phyloP scores from a whole-genome alignment of 2,113 vertebrate genomes.

The Ginglymostoma cirratum region DNA sequence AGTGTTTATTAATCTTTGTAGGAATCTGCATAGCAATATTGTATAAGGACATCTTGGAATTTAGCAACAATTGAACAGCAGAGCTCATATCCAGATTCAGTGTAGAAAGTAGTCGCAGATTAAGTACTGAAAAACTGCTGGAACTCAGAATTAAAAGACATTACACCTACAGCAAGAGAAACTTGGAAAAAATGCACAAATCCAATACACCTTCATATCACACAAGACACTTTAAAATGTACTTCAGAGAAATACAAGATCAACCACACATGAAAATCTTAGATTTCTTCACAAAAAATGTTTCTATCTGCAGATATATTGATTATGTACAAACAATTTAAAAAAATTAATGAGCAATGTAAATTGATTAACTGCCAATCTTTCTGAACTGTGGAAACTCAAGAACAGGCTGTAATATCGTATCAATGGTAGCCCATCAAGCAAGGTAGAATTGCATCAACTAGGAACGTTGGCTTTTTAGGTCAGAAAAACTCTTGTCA shows the following conservation, averaged over 20 bases:
- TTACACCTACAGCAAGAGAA: neutral
- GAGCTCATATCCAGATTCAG: neutral
- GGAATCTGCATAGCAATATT: neutral
- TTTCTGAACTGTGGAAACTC: neutral
- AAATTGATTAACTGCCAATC: neutral
- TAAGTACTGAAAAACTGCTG: neutral
- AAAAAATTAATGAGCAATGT: neutral
- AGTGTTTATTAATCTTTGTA: neutral
- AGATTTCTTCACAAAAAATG: neutral
- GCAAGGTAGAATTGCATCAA: neutral
- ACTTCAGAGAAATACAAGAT: neutral
- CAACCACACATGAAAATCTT: neutral
- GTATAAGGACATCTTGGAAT: neutral
- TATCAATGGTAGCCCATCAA: neutral
- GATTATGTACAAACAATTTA: neutral
- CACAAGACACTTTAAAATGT: neutral
- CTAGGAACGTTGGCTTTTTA: neutral
- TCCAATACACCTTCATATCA: neutral
- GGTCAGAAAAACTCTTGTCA: neutral
- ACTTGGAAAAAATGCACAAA: neutral
- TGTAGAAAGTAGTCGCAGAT: neutral
- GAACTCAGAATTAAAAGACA: neutral
- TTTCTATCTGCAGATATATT: neutral
- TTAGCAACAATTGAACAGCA: neutral
- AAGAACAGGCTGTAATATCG: neutral